A percentile compares a stretch with the other conserved stretches of the same genome.
phyloP scores from a whole-genome alignment of 2,113 vertebrate genomes.

The Sceloporus tristichus region DNA sequence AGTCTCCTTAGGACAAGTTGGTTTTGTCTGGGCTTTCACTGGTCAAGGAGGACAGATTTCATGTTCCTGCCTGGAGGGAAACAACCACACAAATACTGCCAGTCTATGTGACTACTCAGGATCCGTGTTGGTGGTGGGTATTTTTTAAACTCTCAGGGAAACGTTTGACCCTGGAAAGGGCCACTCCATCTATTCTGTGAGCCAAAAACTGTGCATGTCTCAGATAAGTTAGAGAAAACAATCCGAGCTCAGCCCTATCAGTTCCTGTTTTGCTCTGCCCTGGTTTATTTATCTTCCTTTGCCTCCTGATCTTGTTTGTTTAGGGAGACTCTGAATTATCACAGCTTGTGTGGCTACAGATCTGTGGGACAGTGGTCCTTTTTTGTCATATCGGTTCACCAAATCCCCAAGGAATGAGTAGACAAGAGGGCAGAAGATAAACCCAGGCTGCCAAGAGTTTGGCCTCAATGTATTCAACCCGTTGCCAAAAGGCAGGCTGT shows the following conservation, averaged over 20 bases:
- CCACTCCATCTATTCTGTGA: neutral
- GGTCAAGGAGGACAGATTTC: neutral
- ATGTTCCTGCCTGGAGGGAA: slow-evolving; percentile 24
- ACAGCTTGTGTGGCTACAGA: neutral
- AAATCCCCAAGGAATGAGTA: neutral
- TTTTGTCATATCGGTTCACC: neutral
- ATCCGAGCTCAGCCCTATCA: neutral
- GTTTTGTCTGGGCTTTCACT: neutral
- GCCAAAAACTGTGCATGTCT: neutral
- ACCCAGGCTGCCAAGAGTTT: neutral
- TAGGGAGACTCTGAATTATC: slow-evolving; percentile 19
- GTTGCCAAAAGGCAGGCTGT: neutral
- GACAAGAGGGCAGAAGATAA: neutral
- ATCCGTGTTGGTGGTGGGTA: neutral
- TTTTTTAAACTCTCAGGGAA: neutral
- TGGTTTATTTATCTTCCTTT: slow-evolving; percentile 36
- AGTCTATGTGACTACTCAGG: neutral
- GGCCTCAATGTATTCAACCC: neutral
- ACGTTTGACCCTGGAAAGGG: slow-evolving; percentile 12
- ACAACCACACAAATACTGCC: neutral
- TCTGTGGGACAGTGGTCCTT: neutral
- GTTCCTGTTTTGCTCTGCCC: slow-evolving; percentile 6
- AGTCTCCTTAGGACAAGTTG: neutral
- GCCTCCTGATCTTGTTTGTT: slow-evolving; percentile 22
- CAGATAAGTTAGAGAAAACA: slow-evolving; percentile 15